These are phyloP conservation scores for Prolemur simus DNA, from an alignment of 2,113 vertebrate genomes.

Conservation along the genomic window DNA sequence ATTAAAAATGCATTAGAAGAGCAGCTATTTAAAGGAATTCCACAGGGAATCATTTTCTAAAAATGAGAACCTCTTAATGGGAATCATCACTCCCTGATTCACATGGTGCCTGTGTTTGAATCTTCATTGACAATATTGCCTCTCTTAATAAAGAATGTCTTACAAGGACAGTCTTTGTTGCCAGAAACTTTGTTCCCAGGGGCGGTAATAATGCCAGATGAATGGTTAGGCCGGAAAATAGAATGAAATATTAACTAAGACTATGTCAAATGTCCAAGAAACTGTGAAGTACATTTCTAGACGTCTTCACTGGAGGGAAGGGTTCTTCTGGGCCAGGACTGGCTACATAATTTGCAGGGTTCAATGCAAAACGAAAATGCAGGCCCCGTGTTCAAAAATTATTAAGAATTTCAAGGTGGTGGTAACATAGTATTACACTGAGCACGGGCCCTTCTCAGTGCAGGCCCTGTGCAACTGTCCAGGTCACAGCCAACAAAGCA, in stretches of 20 bases:
- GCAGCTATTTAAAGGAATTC: not conserved
- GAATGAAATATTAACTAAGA: not conserved
- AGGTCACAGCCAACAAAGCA: rapidly evolving
- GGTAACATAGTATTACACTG: not conserved
- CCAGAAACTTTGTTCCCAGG: not conserved
- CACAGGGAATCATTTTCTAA: not conserved
- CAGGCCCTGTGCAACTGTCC: rapidly evolving
- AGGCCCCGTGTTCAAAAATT: not conserved
- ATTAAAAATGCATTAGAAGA: slow-evolving; percentile 39
- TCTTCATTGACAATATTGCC: not conserved
- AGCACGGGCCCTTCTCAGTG: rapidly evolving
- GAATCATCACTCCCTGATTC: not conserved
- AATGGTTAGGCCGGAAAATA: not conserved
- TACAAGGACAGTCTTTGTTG: not conserved
- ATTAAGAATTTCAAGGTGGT: not conserved
- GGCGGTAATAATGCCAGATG: not conserved
- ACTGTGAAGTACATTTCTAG: too few species aligned
- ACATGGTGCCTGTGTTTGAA: rapidly evolving
- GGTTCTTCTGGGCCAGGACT: not conserved
- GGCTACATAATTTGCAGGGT: not conserved
- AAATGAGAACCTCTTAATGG: not conserved
- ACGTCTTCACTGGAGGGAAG: not conserved
- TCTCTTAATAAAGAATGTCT: not conserved
- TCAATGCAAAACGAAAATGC: not conserved
- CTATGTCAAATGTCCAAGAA: not conserved